Evolutionary conservation across 2,113 vertebrate species (phyloP).

Genomic region (Hippopotamus amphibius): DNA sequence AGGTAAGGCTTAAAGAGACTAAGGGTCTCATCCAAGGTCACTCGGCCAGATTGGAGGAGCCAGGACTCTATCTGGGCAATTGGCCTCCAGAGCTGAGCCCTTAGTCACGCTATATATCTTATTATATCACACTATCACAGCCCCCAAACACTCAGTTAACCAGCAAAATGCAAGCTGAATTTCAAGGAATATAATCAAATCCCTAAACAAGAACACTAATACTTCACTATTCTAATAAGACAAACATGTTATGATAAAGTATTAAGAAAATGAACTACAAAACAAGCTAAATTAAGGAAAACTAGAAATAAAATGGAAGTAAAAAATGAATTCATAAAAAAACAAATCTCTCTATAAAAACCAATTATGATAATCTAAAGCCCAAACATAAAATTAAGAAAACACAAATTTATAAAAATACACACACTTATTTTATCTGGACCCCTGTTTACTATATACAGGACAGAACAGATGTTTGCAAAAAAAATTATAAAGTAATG

Average conservation of each 20-base stretch:
- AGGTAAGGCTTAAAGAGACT: neutral
- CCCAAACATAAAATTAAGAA: neutral
- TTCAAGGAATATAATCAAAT: neutral
- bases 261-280: conserved; percentile 7
- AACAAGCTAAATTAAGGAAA: neutral
- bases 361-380: neutral
- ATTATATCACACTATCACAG: neutral
- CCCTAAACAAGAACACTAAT: neutral
- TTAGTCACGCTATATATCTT: neutral
- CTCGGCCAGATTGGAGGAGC: neutral
- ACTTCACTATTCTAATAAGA: neutral
- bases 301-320: neutral
- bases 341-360: neutral
- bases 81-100: neutral
- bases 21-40: neutral
- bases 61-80: neutral
- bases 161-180: neutral
- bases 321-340: neutral
- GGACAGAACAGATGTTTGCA: neutral
- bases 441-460: neutral
- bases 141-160: neutral
- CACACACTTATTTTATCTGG: neutral
- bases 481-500: neutral
- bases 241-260: neutral
- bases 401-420: neutral